phyloP scores from a whole-genome alignment of 2,113 vertebrate species.

The Boulengeromyrus knoepffleri region DNA sequence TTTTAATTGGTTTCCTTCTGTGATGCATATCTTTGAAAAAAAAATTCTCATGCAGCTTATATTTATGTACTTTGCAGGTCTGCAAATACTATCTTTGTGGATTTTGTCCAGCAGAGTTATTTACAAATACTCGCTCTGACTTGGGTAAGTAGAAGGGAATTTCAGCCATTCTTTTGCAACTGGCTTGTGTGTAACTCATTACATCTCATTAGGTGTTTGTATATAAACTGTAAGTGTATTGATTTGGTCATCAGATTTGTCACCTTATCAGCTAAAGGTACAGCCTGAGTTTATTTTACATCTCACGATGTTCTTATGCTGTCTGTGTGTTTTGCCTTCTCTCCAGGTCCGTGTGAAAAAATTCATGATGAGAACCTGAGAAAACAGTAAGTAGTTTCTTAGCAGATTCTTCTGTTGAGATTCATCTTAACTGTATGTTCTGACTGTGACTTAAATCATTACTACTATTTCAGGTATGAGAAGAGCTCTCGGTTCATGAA shows the following conservation, averaged over 20 bases:
- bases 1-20: not conserved
- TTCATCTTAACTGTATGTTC: not conserved
- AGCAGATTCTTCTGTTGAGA: not conserved
- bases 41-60: not conserved
- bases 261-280: not conserved
- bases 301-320: not conserved
- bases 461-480: conserved; percentile 71
- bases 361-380: conserved; percentile 97
- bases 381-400: conserved; percentile 74
- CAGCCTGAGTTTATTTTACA: not conserved
- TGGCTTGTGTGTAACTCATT: not conserved
- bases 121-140: conserved; percentile 96
- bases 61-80: conserved; percentile 60
- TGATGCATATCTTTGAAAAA: not conserved
- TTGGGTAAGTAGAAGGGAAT: conserved; percentile 70
- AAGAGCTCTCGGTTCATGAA: conserved; percentile 98
- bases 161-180: not conserved
- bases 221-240: not conserved
- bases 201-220: not conserved
- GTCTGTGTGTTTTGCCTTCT: not conserved
- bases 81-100: conserved; percentile 97
- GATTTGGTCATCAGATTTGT: not conserved
- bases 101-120: conserved; percentile 94
- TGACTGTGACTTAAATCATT: not conserved
- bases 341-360: conserved; percentile 93